Percentiles rank a stretch among this genome's conserved stretches.
These are phyloP conservation scores for Aphaenogaster floridana DNA, from an alignment of 1,140 invertebrate genomes.

Conservation along the genomic window DNA sequence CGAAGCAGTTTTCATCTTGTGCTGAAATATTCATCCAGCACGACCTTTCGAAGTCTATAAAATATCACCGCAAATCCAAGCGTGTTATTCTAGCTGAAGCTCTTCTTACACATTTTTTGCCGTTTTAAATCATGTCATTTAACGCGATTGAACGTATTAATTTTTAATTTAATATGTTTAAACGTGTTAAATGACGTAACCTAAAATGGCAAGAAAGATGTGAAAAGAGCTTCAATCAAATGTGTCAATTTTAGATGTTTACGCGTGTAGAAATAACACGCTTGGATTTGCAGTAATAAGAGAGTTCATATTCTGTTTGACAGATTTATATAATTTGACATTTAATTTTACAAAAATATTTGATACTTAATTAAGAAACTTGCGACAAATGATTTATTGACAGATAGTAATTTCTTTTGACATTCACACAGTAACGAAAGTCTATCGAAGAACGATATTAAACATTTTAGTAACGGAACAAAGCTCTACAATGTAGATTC, in stretches of 20 bases:
- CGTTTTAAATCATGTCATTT: too few relatives aligned
- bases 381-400: not conserved
- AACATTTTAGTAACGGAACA: not conserved
- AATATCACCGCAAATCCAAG: too few relatives aligned
- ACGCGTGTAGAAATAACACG: too few relatives aligned
- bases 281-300: not conserved
- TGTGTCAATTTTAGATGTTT: too few relatives aligned
- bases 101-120: too few relatives aligned
- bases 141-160: too few relatives aligned
- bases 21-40: not conserved
- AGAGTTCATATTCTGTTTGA: not conserved
- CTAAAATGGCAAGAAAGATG: too few relatives aligned
- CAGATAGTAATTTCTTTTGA: not conserved
- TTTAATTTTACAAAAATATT: not conserved
- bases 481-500: not conserved
- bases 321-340: not conserved
- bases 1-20: not conserved
- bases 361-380: not conserved
- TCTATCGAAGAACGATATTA: not conserved
- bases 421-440: not conserved
- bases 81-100: too few relatives aligned
- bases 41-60: not conserved
- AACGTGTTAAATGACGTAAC: too few relatives aligned
- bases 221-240: too few relatives aligned
- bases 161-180: too few relatives aligned